These are phyloP conservation scores for Tichodroma muraria DNA, from an alignment of 2,113 vertebrate genomes.

Conservation along the genomic window DNA sequence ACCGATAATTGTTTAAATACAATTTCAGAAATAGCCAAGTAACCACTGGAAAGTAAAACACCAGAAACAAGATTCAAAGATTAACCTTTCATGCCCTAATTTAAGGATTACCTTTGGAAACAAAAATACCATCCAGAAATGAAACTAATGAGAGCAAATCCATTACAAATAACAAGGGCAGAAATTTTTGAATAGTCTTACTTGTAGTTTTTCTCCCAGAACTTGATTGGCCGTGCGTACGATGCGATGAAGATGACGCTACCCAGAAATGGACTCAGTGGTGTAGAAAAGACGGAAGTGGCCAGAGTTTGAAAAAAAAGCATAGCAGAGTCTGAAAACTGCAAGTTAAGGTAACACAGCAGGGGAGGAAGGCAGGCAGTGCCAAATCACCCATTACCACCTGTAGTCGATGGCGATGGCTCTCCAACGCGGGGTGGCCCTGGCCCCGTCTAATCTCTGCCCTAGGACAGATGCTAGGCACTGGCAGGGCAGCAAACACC, in stretches of 20 bases:
- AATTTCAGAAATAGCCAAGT: background rate
- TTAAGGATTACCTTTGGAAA: background rate
- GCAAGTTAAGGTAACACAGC: conserved; percentile 66
- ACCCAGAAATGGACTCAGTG: conserved; percentile 92
- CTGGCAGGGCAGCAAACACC: background rate
- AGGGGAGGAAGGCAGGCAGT: background rate
- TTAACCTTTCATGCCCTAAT: background rate
- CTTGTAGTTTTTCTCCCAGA: conserved; percentile 99
- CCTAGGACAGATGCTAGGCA: background rate
- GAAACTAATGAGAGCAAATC: background rate
- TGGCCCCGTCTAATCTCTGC: background rate
- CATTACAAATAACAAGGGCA: background rate
- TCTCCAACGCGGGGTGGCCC: background rate
- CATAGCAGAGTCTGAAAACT: conserved; percentile 88
- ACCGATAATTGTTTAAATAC: background rate
- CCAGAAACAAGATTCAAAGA: background rate
- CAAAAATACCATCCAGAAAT: background rate
- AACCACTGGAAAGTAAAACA: background rate
- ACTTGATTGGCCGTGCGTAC: conserved; percentile 89
- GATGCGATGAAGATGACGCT: conserved; percentile 97
- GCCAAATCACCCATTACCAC: background rate
- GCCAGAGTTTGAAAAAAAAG: conserved; percentile 90
- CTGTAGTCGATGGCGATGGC: rapidly evolving
- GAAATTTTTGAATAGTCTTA: conserved; percentile 68
- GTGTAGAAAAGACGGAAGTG: conserved; percentile 89